phyloP scores from a whole-genome alignment of 1,140 invertebrate species.

The Drosophila suzukii region DNA sequence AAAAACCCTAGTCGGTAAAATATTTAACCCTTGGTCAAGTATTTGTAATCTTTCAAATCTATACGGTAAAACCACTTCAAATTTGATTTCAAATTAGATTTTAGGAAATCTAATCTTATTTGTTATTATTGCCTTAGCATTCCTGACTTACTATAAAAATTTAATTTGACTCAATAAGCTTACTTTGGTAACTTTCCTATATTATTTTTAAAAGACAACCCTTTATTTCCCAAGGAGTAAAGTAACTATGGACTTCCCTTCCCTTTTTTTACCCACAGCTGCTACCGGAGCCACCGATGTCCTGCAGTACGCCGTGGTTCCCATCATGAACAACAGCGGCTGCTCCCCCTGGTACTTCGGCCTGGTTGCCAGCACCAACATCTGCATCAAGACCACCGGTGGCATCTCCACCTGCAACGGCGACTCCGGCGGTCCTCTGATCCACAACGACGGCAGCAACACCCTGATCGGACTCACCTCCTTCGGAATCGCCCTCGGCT shows the following conservation, averaged over 20 bases:
- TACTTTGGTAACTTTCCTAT: no score
- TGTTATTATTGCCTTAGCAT: neutral
- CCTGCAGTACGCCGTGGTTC: constrained; percentile 48
- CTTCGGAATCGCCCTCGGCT: constrained; percentile 86
- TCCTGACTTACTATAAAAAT: neutral
- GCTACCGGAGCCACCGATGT: constrained; percentile 41
- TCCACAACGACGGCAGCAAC: constrained; percentile 67
- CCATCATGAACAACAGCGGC: constrained; percentile 63
- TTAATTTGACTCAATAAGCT: no score
- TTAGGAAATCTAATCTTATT: constrained; percentile 9
- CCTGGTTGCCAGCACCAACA: constrained; percentile 27
- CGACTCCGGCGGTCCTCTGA: constrained; percentile 86
- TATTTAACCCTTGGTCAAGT: constrained; percentile 11
- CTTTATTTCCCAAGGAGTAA: no score
- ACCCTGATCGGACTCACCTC: constrained; percentile 86
- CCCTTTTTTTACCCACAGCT: constrained; percentile 1
- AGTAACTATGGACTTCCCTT: no score
- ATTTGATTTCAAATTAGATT: constrained; percentile 7
- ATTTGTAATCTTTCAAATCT: constrained; percentile 2
- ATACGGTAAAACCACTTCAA: neutral
- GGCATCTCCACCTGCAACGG: constrained; percentile 82
- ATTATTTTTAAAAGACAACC: no score
- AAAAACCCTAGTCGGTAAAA: constrained; percentile 1
- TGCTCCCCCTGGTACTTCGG: constrained; percentile 57
- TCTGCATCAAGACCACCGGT: constrained; percentile 76